Conservation (phyloP, 2,888 invertebrate species). For the Epistrophella euchroma region DNA sequence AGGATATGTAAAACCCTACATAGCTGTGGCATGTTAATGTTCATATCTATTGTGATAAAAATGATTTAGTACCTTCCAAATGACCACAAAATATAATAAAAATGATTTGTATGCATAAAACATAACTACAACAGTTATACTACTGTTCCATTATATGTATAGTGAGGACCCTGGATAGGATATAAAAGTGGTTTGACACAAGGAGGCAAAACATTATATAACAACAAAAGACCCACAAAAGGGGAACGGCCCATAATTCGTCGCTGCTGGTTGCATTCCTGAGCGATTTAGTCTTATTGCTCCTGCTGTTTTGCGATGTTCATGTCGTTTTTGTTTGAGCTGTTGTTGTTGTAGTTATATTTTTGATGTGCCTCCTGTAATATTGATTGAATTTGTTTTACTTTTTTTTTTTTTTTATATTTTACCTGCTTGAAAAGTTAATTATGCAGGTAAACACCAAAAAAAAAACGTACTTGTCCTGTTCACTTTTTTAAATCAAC, state of each 20-base stretch:
- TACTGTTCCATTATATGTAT: constrained; percentile 9
- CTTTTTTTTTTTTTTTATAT: constrained; percentile 25
- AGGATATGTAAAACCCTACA: constrained; percentile 6
- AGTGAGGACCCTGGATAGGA: constrained; percentile 6
- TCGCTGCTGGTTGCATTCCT: constrained; percentile 65
- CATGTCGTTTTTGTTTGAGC: constrained; percentile 10
- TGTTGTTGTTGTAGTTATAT: constrained; percentile 24
- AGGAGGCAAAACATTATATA: constrained; percentile 61
- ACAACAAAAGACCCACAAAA: constrained; percentile 58
- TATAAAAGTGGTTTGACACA: constrained; percentile 30
- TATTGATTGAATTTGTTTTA: constrained; percentile 64
- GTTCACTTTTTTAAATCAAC: background rate
- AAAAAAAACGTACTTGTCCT: constrained; percentile 49
- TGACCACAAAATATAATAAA: constrained; percentile 40
- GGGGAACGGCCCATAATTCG: constrained; percentile 68
- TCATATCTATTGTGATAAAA: constrained; percentile 47
- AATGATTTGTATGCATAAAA: constrained; percentile 10
- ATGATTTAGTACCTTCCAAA: constrained; percentile 35
- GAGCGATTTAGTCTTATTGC: constrained; percentile 58
- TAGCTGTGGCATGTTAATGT: background rate
- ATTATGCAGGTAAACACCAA: constrained; percentile 68
- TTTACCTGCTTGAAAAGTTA: constrained; percentile 72
- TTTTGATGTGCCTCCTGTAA: constrained; percentile 56
- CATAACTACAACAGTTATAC: constrained; percentile 19
- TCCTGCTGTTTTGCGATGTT: constrained; percentile 13